phyloP scores from a whole-genome alignment of 1,140 invertebrate species.

The Triops cancriformis region DNA sequence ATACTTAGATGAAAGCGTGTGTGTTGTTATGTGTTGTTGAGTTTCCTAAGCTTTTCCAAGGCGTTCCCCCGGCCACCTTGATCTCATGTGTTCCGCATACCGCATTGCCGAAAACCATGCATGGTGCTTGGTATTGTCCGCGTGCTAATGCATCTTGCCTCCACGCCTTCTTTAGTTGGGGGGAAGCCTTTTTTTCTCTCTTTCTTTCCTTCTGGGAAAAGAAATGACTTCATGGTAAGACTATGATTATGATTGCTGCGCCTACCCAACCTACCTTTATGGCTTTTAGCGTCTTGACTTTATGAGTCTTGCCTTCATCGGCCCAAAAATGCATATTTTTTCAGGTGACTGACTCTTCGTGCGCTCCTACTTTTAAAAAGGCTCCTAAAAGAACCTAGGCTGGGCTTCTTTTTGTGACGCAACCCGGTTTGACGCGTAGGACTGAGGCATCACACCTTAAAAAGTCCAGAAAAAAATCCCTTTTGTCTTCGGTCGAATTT shows the following conservation, averaged over 20 bases:
- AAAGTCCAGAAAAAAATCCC: too few relatives aligned
- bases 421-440: too few relatives aligned
- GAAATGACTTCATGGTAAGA: conserved; percentile 14
- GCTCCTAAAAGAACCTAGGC: too few relatives aligned
- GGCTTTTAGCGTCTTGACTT: neutral
- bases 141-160: neutral
- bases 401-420: too few relatives aligned
- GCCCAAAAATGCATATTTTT: neutral
- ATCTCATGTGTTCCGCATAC: neutral
- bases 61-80: neutral
- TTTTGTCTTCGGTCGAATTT: too few relatives aligned
- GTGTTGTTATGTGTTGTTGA: too few relatives aligned
- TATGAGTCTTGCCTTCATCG: neutral
- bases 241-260: conserved; percentile 13
- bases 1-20: neutral
- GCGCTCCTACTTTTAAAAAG: neutral
- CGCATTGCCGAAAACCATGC: neutral
- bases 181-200: neutral
- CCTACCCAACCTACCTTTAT: neutral
- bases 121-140: neutral
- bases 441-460: too few relatives aligned
- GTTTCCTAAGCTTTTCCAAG: neutral
- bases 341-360: neutral
- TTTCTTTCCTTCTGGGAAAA: neutral
- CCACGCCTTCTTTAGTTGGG: neutral